Conservation (phyloP, 2,113 vertebrate species). For the Bucco capensis region DNA sequence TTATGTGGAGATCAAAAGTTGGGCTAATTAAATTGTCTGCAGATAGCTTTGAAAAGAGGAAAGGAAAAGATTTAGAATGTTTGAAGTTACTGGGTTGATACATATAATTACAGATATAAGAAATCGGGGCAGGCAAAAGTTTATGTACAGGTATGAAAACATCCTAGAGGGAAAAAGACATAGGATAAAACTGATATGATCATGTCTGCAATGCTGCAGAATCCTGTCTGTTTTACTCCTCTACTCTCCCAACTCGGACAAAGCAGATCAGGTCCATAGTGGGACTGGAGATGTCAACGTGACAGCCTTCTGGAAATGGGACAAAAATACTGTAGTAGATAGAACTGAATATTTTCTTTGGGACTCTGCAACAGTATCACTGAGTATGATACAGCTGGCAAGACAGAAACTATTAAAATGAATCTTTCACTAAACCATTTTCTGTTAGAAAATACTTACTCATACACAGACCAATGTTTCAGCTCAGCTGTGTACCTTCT, state of each 20-base stretch:
- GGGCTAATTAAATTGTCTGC: background rate
- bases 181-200: background rate
- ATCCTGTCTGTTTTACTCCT: background rate
- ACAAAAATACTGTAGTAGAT: background rate
- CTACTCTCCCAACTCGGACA: background rate
- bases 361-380: background rate
- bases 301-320: background rate
- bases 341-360: background rate
- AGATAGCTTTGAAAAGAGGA: background rate
- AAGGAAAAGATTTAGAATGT: background rate
- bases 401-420: background rate
- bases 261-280: fast-evolving
- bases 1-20: background rate
- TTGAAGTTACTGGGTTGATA: background rate
- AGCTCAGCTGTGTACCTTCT: background rate
- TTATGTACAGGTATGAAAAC: background rate
- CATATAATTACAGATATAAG: background rate
- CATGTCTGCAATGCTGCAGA: background rate
- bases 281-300: background rate
- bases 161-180: background rate
- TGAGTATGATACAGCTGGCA: background rate
- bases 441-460: background rate
- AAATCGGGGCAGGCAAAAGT: background rate
- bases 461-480: background rate
- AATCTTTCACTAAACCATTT: background rate